phyloP scores from a whole-genome alignment of 2,113 vertebrate genomes.

The Nycticorax nycticorax region DNA sequence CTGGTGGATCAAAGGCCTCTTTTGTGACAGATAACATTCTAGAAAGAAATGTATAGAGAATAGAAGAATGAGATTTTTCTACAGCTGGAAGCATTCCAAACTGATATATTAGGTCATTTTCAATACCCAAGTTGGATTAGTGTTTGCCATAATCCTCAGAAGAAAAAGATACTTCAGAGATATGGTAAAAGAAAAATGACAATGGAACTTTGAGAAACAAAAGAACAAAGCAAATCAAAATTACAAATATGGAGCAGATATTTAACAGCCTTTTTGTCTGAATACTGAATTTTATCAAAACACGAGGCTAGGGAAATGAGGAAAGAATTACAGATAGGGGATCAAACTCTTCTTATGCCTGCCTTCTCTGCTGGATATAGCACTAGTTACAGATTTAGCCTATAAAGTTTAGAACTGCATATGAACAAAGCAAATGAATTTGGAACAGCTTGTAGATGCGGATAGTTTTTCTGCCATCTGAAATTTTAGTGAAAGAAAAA shows the following conservation, averaged over 20 bases:
- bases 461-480: neutral
- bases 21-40: slow-evolving; percentile 32
- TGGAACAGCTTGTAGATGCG: neutral
- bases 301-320: neutral
- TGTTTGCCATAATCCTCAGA: slow-evolving; percentile 7
- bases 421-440: neutral
- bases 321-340: neutral
- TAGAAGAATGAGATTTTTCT: slow-evolving; percentile 38
- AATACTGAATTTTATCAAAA: neutral
- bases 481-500: neutral
- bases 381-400: neutral
- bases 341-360: neutral
- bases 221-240: slow-evolving; percentile 43
- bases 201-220: neutral
- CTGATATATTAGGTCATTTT: slow-evolving; percentile 55
- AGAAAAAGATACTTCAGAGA: slow-evolving; percentile 56
- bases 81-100: slow-evolving; percentile 38
- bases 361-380: neutral
- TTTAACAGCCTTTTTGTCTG: slow-evolving; percentile 19
- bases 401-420: neutral
- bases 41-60: slow-evolving; percentile 5
- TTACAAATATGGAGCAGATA: neutral
- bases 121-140: neutral
- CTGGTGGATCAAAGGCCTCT: slow-evolving; percentile 14
- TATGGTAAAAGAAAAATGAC: slow-evolving; percentile 25